These are phyloP conservation scores for Sphaerodactylus townsendi DNA, from an alignment of 2,113 vertebrate genomes.

Conservation along the genomic window DNA sequence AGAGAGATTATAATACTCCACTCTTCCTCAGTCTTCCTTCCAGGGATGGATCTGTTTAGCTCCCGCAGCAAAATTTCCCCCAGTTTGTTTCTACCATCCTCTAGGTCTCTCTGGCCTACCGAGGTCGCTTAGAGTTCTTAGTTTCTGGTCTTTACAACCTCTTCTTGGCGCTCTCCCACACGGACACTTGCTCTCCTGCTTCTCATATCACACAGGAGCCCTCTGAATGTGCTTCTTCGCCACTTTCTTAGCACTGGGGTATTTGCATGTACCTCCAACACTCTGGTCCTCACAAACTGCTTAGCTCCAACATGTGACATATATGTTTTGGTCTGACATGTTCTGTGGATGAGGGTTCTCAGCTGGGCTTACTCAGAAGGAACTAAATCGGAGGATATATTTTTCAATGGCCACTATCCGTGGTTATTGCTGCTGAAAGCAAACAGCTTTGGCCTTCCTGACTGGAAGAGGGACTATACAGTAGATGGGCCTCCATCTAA, in stretches of 20 bases:
- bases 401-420: not conserved
- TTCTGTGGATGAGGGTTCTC: too few relatives aligned
- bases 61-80: not conserved
- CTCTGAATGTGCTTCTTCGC: too few relatives aligned
- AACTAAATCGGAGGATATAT: not conserved
- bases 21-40: too few relatives aligned
- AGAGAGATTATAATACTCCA: not conserved
- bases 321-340: not conserved
- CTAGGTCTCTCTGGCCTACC: not conserved
- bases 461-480: not conserved
- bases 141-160: not conserved
- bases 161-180: not conserved
- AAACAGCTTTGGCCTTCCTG: not conserved
- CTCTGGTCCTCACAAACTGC: not conserved
- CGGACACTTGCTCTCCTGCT: not conserved
- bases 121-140: not conserved
- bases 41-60: not conserved
- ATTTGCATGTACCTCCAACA: not conserved
- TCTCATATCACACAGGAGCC: rapidly evolving
- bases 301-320: too few relatives aligned
- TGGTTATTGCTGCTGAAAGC: too few relatives aligned
- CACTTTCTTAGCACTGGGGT: not conserved
- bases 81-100: too few relatives aligned
- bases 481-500: not conserved
- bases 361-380: not conserved